Percentiles rank a stretch among this genome's conserved stretches.
phyloP scores from a whole-genome alignment of 2,113 vertebrate species.

The Melanerpes aurifrons region DNA sequence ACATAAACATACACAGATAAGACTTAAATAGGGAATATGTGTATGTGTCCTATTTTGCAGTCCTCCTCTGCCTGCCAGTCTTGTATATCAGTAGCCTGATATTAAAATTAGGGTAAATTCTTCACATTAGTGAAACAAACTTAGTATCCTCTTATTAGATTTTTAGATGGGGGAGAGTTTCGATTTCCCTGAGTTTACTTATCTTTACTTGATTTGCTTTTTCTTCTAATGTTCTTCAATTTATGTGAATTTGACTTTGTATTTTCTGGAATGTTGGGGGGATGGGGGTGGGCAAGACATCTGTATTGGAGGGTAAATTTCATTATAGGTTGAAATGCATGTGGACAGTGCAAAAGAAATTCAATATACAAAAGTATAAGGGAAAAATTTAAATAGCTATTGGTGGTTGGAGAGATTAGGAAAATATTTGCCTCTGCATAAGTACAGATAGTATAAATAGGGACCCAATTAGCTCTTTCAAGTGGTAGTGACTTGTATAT shows the following conservation, averaged over 20 bases:
- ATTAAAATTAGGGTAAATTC: not conserved
- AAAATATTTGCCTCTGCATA: not conserved
- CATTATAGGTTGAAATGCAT: not conserved
- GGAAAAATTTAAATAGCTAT: not conserved
- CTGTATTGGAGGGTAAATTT: not conserved
- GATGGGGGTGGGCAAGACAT: not conserved
- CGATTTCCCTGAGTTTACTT: not conserved
- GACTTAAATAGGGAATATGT: not conserved
- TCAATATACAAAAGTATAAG: not conserved
- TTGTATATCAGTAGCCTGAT: not conserved
- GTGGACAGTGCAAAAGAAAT: not conserved
- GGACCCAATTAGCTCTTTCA: not conserved
- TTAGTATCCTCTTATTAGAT: not conserved
- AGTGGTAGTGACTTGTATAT: accelerated
- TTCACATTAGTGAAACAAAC: not conserved
- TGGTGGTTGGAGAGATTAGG: not conserved
- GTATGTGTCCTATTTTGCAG: not conserved
- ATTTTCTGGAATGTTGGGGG: not conserved
- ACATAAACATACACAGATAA: not conserved
- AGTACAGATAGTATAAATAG: not conserved
- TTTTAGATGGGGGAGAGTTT: not conserved
- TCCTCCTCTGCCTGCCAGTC: not conserved
- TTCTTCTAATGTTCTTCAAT: not conserved
- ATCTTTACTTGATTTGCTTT: not conserved
- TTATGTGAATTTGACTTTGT: not conserved